Evolutionary conservation across 2,888 invertebrate genomes (phyloP), one percentile per base, ranked within the genome.

Genomic region (Phoenoteleia sp.): DNA sequence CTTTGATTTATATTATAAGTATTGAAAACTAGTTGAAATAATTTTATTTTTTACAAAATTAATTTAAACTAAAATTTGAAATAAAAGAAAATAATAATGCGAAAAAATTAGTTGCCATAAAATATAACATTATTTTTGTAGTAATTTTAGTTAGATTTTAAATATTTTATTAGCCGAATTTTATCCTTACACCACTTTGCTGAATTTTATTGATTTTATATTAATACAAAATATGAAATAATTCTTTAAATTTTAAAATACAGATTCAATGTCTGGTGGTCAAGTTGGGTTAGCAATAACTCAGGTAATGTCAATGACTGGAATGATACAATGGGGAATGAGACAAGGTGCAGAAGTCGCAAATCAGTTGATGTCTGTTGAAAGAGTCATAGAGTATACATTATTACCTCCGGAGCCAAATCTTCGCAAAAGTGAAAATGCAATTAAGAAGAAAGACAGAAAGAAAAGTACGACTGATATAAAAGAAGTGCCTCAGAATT

Each of bases 351-450:
- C 98, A 0, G 98, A 98, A 94, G 96, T 96, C 72, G 95, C 96
- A 5, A 97, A 97, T 80, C 96, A 96, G 89, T 95, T 97, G 92
- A 97, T 96, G 92, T 96, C 97, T 2, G 98, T 98, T 0, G 98
- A 98, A 94, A 94, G 98, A 87, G 96, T 98, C 0, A 92, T 98
- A 9, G 97, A 98, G 91, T 98, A 98, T 93, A 96, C 96, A 0
- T 94, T 95, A 21, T 94, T 98, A n/a, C 94, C 95, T 1, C 94
- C 95, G 0, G 96, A 97, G 69, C 29, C 88, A 0, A 93, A 93
- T 88, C 21, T 93, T 0, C 85, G 88, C 0, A 91, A 91, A 2
- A 71, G 47, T 13, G 86, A 86, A 7, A 9, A 33, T 3, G 21
- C 1, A 1, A 21, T 0, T 0, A 85, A 85, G n/a, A 88, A 86